A percentile compares a stretch with the other conserved stretches of the same genome.
Evolutionary conservation across 37 sponge, comb jelly and placozoan species (phyloP).

Genomic region (Halichondria panicea): DNA sequence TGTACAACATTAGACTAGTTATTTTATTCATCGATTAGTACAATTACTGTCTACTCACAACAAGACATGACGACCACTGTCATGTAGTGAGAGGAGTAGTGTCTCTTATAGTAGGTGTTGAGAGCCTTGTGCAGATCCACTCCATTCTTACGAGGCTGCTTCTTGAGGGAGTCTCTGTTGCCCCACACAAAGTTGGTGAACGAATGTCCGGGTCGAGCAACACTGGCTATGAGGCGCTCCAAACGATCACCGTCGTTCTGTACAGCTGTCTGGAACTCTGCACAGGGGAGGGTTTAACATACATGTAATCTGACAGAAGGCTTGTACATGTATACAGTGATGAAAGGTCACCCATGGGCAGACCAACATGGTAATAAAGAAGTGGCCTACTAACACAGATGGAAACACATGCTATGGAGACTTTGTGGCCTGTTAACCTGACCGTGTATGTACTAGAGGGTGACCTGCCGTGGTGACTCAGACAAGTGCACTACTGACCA

Average conservation of each 20-base stretch:
- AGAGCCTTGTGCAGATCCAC: background rate
- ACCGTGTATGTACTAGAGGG: too few species aligned
- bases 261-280: slow-evolving; percentile 56
- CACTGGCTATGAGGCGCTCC: slow-evolving; percentile 40
- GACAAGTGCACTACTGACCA: slow-evolving; percentile 43
- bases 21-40: too few species aligned
- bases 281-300: too few species aligned
- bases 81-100: slow-evolving; percentile 75
- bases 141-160: slow-evolving; percentile 10
- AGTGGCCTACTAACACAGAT: too few species aligned
- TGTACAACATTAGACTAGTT: too few species aligned
- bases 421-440: too few species aligned
- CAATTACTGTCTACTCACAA: slow-evolving; percentile 36
- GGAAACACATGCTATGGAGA: too few species aligned
- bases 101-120: slow-evolving; percentile 3
- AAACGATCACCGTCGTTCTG: slow-evolving; percentile 51
- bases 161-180: slow-evolving; percentile 24
- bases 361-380: too few species aligned
- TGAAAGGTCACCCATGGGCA: too few species aligned
- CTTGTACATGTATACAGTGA: too few species aligned
- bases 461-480: too few species aligned
- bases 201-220: slow-evolving; percentile 45
- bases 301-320: too few species aligned
- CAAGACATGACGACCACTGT: slow-evolving; percentile 54
- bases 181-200: slow-evolving; percentile 71